Evolutionary conservation across 92 coral and sea anemone species (phyloP), one percentile per base, ranked within the genome.

Genomic region (Porites evermanni): DNA sequence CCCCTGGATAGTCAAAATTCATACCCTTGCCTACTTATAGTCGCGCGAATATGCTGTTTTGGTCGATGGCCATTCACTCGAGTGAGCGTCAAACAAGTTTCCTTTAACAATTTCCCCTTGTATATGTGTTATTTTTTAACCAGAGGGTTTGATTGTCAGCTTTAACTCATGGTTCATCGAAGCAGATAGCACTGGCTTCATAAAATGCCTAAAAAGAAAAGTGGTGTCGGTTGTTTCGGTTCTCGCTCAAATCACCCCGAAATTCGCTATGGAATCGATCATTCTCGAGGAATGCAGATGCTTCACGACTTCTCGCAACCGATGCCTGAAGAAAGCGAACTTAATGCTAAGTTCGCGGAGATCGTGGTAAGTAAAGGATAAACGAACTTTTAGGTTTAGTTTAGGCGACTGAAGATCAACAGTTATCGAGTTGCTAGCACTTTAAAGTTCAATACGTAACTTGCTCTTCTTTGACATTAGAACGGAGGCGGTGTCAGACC

Each of bases 301-400:
- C 93, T 97, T 84, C 98, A 92, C 23, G 99, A 97, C 84, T 95
- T 94, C 79, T 85, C 95, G 9, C 79, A 88, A 24, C 99, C 99
- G 59, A 97, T 97, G 99, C 99, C 99, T 65, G 99, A 97, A 80
- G 99, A 97, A 78, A 87, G 95, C 82, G 99, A 97, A 92, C 98
- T 97, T 77, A 97, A 97, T 83, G 92, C 93, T 58, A 97, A 88
- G 85, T 97, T 97, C 90, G 96, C 98, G 12, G 99, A 97, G 83
- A 93, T 97, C 80, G 99, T 97, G 99, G 99, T 97, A 92, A 88
- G 98, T 97, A 19, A 70, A n/a, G 18, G 61, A 32, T 65, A 2
- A 2, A 9, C 6, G 53, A 67, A 23, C 23, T 67, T 53, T 80
- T 47, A 29, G 17, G 79, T 74, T 9, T 13, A 21, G 21, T n/a